phyloP scores from a whole-genome alignment of 2,888 invertebrate species.

The Herminia tarsipennalis region DNA sequence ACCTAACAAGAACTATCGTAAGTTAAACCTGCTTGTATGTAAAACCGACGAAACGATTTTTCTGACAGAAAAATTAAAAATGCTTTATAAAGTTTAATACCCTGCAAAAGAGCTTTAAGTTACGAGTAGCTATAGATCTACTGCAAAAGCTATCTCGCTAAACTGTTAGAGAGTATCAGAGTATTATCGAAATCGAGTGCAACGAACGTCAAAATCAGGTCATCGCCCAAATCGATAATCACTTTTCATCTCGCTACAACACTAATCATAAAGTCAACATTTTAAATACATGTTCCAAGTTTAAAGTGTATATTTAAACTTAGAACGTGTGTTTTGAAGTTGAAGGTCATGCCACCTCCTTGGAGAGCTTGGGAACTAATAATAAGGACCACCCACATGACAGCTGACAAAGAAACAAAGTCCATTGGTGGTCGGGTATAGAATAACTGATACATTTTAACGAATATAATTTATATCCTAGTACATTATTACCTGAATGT shows the following conservation, averaged over 20 bases:
- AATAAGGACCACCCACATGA: constrained; percentile 16
- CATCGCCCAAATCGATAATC: constrained; percentile 20
- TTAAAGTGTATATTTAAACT: background rate
- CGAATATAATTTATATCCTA: too few species aligned
- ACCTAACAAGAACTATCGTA: too few species aligned
- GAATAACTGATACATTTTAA: background rate
- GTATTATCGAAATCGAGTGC: constrained; percentile 3
- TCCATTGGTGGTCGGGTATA: background rate
- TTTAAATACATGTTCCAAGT: constrained; percentile 5
- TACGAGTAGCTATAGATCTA: background rate
- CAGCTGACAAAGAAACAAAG: constrained; percentile 1
- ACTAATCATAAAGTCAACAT: constrained; percentile 4
- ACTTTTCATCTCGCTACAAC: constrained; percentile 7
- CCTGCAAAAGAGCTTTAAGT: too few species aligned
- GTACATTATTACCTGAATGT: too few species aligned
- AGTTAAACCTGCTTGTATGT: too few species aligned
- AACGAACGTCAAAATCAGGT: constrained; percentile 14
- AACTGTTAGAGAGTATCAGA: background rate
- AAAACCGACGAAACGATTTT: too few species aligned
- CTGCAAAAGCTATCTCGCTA: background rate
- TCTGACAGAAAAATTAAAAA: too few species aligned
- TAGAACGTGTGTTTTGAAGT: background rate
- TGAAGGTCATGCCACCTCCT: constrained; percentile 6
- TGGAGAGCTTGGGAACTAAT: constrained; percentile 4
- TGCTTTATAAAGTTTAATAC: too few species aligned